Evolutionary conservation across 2,113 vertebrate genomes (phyloP), one percentile per base, ranked within the genome.

Genomic region (Tenrec ecaudatus): DNA sequence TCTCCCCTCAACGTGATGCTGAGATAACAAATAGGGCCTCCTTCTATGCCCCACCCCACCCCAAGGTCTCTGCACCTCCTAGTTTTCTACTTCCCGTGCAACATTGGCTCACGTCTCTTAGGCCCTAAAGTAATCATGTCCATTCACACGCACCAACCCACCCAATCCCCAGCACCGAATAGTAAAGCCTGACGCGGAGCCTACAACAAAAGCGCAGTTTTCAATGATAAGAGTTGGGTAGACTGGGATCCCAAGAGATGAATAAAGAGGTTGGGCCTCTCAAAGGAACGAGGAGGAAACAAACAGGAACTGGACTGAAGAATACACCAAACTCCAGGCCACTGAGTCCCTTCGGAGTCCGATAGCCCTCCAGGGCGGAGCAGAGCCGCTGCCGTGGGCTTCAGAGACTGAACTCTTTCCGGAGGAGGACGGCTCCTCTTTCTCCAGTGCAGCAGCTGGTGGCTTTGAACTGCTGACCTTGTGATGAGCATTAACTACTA

Each of bases 51-150:
- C 47, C 47, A 53, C 47, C 9, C 47, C 47, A 5, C 47, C 47
- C 47, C 47, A 53, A 53, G 47, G 47, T 23, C 27, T 80, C 81
- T 43, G 69, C 69, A 82, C 16, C 75, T 79, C 85, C 71, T n/a
- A 60, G 68, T 90, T 40, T 91, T 92, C 87, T 66, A 47, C 73
- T 96, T 80, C 79, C 60, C 3, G 23, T 66, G n/a, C 47, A 88
- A 60, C 84, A 69, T 31, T 82, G 19, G 64, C 69, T 91, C 71
- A 64, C 36, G 89, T 86, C 94, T 89, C 10, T 29, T 75, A 82
- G 71, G 60, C 38, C 78, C n/a, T 36, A 79, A 93, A 93, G 82
- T 23, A 79, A 66, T 60, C 33, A 9, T 16, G 31, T 43, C 22
- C 23, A 17, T 29, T 47, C 40, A 79, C 43, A 53, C 43, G 29